Conservation (phyloP, 2,888 invertebrate genomes). For the Germaria angustata region DNA sequence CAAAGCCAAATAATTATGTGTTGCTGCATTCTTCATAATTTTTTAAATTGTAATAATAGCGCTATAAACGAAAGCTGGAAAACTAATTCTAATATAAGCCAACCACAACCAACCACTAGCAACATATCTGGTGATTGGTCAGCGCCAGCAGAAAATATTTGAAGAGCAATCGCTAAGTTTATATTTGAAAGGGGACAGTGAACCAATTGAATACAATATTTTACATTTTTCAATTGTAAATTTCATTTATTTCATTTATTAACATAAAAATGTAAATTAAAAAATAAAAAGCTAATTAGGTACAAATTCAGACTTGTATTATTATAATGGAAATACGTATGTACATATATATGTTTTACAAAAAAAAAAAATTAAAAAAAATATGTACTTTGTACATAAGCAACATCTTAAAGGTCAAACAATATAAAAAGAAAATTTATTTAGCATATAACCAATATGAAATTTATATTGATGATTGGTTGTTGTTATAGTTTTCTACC, state of each 20-base stretch:
- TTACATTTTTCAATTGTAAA: background rate
- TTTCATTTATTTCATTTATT: background rate
- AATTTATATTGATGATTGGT: too few species aligned
- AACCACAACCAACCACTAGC: background rate
- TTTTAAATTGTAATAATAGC: background rate
- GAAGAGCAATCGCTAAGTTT: background rate
- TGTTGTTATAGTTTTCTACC: too few species aligned
- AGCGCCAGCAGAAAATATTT: background rate
- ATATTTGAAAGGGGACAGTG: background rate
- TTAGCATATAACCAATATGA: too few species aligned
- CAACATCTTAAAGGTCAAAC: too few species aligned
- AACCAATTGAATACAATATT: background rate
- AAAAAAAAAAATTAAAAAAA: too few species aligned
- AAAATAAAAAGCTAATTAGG: too few species aligned
- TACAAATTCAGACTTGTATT: too few species aligned
- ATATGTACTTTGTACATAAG: too few species aligned
- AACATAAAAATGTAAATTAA: too few species aligned
- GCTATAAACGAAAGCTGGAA: constrained; percentile 6
- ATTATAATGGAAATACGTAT: too few species aligned
- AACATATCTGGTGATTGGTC: background rate
- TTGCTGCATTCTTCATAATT: background rate
- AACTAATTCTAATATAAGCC: background rate
- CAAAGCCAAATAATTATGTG: background rate
- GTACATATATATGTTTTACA: too few species aligned
- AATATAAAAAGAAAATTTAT: too few species aligned